These are phyloP conservation scores for Erpornis zantholeuca DNA, from an alignment of 2,113 vertebrate genomes.

Conservation along the genomic window DNA sequence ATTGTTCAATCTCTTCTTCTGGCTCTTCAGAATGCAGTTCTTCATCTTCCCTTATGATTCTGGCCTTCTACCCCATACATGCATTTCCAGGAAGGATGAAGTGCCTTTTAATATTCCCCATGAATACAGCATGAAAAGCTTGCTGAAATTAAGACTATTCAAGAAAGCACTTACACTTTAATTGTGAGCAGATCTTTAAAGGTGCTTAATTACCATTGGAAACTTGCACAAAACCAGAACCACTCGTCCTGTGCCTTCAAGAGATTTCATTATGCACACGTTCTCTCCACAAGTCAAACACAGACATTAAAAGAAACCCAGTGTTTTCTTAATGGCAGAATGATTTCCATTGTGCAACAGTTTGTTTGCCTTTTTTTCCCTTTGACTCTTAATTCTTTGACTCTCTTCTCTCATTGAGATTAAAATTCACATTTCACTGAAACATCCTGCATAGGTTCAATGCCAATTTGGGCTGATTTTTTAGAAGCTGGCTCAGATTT, in stretches of 20 bases:
- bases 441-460: not conserved
- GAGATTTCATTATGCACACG: not conserved
- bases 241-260: not conserved
- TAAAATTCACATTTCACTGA: not conserved
- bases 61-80: not conserved
- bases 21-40: not conserved
- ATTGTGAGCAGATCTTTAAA: conserved; percentile 3
- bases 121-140: not conserved
- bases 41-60: not conserved
- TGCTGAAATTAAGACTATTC: conserved; percentile 24
- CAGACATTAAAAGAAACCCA: not conserved
- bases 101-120: not conserved
- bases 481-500: not conserved
- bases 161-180: not conserved
- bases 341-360: not conserved
- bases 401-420: not conserved
- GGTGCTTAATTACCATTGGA: conserved; percentile 16
- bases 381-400: not conserved
- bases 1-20: not conserved
- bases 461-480: not conserved
- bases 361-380: not conserved
- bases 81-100: not conserved
- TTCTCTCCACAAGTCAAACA: not conserved
- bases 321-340: not conserved
- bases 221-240: not conserved